Conservation (phyloP, 2,888 invertebrate species). For the Coleophora flavipennella region DNA sequence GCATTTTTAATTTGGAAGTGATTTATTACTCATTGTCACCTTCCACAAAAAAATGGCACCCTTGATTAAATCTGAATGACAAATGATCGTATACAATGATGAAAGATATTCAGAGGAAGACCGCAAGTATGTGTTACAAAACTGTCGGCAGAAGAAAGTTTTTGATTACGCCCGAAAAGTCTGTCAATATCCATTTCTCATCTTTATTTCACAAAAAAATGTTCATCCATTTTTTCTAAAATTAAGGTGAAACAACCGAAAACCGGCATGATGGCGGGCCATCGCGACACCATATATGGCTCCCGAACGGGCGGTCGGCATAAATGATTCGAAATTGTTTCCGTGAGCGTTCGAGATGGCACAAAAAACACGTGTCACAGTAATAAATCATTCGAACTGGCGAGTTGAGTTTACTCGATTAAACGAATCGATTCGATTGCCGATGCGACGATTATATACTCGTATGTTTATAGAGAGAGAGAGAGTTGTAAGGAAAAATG, state of each 20-base stretch:
- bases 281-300: conserved; percentile 39
- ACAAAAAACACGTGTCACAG: conserved; percentile 68
- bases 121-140: background rate
- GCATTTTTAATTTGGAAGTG: conserved; percentile 12
- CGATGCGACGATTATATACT: conserved; percentile 54
- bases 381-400: conserved; percentile 64
- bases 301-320: conserved; percentile 54
- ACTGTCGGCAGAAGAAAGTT: conserved; percentile 6
- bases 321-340: conserved; percentile 70
- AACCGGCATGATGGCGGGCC: conserved; percentile 33
- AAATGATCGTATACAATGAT: background rate
- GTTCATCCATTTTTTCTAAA: conserved; percentile 38
- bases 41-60: background rate
- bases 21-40: no score
- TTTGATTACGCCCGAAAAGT: conserved; percentile 21
- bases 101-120: background rate
- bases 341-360: conserved; percentile 47
- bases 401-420: conserved; percentile 63
- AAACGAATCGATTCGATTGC: conserved; percentile 60
- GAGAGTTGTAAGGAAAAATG: conserved; percentile 63
- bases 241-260: conserved; percentile 54
- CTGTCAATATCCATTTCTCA: conserved; percentile 51
- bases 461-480: conserved; percentile 58
- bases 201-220: conserved; percentile 23
- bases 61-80: conserved; percentile 1